Evolutionary conservation across 2,113 vertebrate species (phyloP), one percentile per base, ranked within the genome.

Genomic region (Cyprinodon variegatus): DNA sequence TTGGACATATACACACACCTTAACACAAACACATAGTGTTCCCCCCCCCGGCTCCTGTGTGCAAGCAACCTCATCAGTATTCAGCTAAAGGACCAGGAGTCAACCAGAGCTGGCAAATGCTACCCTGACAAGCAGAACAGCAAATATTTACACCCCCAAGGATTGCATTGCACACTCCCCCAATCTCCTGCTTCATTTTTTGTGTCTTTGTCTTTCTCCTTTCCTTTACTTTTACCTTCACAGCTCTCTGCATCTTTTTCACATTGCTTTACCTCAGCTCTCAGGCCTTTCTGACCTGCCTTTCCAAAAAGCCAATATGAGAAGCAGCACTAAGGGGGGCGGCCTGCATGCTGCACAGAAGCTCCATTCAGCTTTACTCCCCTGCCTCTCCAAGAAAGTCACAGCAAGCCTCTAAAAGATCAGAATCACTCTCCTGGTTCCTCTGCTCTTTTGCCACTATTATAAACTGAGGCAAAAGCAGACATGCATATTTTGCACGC

Each of bases 111-210:
- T 64, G 67, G 86, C 84, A 89, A 93, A 90, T 67, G 87, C 92
- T 85, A 88, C 89, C 81, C 90, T 90, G 93, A 94, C 93, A 93
- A 95, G 92, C 91, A 88, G 93, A 94, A 95, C 90, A 90, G 93
- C 92, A 94, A 95, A 95, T 93, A 95, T 95, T 94, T 94, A 93
- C 92, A 89, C 89, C 88, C 69, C 77, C 82, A 80, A 78, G 81
- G 80, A 90, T 76, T 84, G 70, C 89, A 61, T 59, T 62, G 76
- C 82, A 61, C 76, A 48, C 78, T 77, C 70, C 60, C 11, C 78
- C 59, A 70, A 72, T 72, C 82, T 79, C 50, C n/a, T 61, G 75
- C 36, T 71, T 68, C 46, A 65, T 70, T 77, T 46, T 22, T 73
- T 12, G 15, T 65, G 36, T 70, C 79, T 65, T 38, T 80, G 61